phyloP scores from a whole-genome alignment of 1,140 invertebrate genomes.

The Phortica variegata region DNA sequence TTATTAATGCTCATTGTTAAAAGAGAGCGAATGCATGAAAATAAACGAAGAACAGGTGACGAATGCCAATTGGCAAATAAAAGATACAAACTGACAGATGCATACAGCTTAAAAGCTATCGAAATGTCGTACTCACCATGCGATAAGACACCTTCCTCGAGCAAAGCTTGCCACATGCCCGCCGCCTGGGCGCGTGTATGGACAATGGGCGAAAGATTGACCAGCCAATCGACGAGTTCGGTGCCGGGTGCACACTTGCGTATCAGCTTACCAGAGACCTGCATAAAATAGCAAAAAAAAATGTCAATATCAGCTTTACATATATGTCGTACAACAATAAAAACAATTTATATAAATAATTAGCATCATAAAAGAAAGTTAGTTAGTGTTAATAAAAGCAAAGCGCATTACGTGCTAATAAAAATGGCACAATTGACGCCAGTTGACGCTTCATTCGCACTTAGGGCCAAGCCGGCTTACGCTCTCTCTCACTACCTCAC shows the following conservation, averaged over 20 bases:
- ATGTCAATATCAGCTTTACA: conserved; percentile 8
- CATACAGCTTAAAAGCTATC: conserved; percentile 13
- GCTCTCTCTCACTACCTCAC: conserved; percentile 5
- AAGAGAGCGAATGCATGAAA: background rate
- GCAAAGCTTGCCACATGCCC: conserved; percentile 81
- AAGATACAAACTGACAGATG: conserved; percentile 8
- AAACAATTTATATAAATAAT: conserved; percentile 1
- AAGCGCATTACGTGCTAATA: background rate
- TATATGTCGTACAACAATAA: too few relatives aligned
- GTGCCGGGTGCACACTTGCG: conserved; percentile 64
- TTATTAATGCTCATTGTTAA: too few relatives aligned
- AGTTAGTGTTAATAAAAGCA: background rate
- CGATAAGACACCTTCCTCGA: conserved; percentile 78
- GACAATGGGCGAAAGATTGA: conserved; percentile 61
- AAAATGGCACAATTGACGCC: background rate
- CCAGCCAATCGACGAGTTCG: conserved; percentile 80
- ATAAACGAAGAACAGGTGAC: background rate
- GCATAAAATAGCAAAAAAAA: conserved; percentile 7
- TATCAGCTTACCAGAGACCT: conserved; percentile 63
- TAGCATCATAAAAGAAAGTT: background rate
- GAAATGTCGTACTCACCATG: conserved; percentile 64
- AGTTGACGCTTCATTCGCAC: background rate
- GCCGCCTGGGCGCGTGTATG: conserved; percentile 72
- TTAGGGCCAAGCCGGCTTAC: too few relatives aligned
- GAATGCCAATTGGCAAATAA: conserved; percentile 1